Conservation (phyloP, 2,797 vertebrate species). For the Sebastes nivosus region DNA sequence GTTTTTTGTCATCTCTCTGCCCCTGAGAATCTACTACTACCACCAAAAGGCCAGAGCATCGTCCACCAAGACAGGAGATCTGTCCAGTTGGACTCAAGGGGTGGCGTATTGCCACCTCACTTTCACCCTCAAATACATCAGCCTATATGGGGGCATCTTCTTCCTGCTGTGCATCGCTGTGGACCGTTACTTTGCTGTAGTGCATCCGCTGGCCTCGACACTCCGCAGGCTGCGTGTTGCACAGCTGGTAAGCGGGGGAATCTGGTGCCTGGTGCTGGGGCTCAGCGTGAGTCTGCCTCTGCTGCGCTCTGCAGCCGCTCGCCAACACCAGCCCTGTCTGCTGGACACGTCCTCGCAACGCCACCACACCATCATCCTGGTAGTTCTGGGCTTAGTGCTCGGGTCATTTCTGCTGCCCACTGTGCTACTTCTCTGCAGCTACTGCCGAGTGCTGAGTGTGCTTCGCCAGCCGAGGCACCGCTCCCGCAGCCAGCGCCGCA, state of each 20-base stretch:
- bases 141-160: conserved; percentile 82
- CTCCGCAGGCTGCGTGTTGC: conserved; percentile 57
- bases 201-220: conserved; percentile 61
- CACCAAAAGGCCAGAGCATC: conserved; percentile 56
- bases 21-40: conserved; percentile 80
- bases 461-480: conserved; percentile 57
- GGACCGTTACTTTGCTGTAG: conserved; percentile 80
- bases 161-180: conserved; percentile 82
- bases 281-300: conserved; percentile 73
- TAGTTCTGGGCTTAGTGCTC: conserved; percentile 67
- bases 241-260: conserved; percentile 62
- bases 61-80: conserved; percentile 6
- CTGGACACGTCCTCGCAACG: conserved; percentile 66
- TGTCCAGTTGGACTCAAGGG: conserved; percentile 52
- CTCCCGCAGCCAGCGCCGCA: conserved; percentile 26
- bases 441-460: conserved; percentile 74
- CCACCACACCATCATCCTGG: conserved; percentile 71
- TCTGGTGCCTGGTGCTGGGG: conserved; percentile 80
- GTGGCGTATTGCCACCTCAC: conserved; percentile 73
- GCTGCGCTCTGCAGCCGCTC: conserved; percentile 52
- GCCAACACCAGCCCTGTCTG: conserved; percentile 60
- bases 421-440: conserved; percentile 76
- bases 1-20: conserved; percentile 78
- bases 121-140: conserved; percentile 83
- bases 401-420: conserved; percentile 75